phyloP scores from a whole-genome alignment of 53 echinoderm and acorn worm species.

The Henricia sp. region DNA sequence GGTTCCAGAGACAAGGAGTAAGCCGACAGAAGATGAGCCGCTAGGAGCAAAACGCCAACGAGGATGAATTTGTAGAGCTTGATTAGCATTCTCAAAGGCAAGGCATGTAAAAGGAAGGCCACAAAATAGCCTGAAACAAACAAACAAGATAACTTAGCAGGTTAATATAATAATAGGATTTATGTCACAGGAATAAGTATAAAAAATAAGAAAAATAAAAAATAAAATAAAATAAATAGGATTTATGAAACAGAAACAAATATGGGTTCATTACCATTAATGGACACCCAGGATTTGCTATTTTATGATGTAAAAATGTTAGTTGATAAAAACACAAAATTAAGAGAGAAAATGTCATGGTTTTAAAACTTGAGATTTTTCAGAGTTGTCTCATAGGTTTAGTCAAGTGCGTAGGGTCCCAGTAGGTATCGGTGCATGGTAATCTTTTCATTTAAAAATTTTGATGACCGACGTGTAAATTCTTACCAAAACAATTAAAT shows the following conservation, averaged over 20 bases:
- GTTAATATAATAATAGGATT: neutral
- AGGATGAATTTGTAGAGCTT: slow-evolving; percentile 85
- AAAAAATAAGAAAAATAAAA: slow-evolving; percentile 7
- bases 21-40: slow-evolving; percentile 80
- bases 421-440: too few relatives aligned
- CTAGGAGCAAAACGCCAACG: slow-evolving; percentile 79
- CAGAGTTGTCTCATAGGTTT: too few relatives aligned
- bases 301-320: too few relatives aligned
- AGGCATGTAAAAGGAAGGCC: slow-evolving; percentile 84
- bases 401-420: too few relatives aligned
- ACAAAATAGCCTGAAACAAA: slow-evolving; percentile 85
- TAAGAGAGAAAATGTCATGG: too few relatives aligned
- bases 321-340: too few relatives aligned
- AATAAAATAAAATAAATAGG: neutral
- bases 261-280: neutral
- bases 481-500: too few relatives aligned
- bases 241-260: neutral
- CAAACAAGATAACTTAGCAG: neutral
- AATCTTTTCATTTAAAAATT: too few relatives aligned
- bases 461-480: too few relatives aligned
- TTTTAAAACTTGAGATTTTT: too few relatives aligned
- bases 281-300: too few relatives aligned
- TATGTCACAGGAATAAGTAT: neutral
- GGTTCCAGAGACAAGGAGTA: slow-evolving; percentile 65
- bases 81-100: slow-evolving; percentile 84